Evolutionary conservation across 2,888 invertebrate species (phyloP).

Genomic region (Lobophora halterata): DNA sequence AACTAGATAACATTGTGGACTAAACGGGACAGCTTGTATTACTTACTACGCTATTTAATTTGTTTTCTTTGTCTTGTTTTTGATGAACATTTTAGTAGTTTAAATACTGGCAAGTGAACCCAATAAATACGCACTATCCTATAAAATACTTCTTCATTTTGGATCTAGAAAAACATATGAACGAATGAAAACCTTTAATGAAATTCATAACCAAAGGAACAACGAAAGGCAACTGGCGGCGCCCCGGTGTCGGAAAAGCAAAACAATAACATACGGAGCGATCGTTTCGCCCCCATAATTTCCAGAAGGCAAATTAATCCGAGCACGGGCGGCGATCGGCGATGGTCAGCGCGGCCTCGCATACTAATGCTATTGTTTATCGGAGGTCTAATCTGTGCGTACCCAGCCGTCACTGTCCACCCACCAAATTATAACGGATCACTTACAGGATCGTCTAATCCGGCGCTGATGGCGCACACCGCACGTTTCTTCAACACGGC

Average conservation of each 20-base stretch:
- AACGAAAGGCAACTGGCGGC: slow-evolving; percentile 38
- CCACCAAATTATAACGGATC: slow-evolving; percentile 77
- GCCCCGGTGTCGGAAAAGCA: slow-evolving; percentile 54
- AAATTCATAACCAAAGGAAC: too few relatives aligned
- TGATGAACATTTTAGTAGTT: too few relatives aligned
- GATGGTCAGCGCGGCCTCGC: slow-evolving; percentile 76
- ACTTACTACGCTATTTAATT: too few relatives aligned
- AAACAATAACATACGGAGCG: slow-evolving; percentile 63
- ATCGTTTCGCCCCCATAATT: slow-evolving; percentile 70
- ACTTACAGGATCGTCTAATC: slow-evolving; percentile 73
- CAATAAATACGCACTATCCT: too few relatives aligned
- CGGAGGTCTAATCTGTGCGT: slow-evolving; percentile 80
- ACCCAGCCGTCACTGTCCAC: slow-evolving; percentile 77
- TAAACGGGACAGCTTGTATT: too few relatives aligned
- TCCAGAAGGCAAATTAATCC: slow-evolving; percentile 79
- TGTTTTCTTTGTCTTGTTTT: too few relatives aligned
- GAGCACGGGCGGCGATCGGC: slow-evolving; percentile 75
- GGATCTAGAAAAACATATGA: too few relatives aligned
- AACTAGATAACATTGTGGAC: neutral
- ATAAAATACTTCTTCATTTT: too few relatives aligned
- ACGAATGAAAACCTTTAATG: too few relatives aligned
- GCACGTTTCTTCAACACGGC: slow-evolving; percentile 37
- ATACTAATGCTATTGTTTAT: slow-evolving; percentile 81
- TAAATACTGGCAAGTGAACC: too few relatives aligned
- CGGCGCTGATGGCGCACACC: slow-evolving; percentile 48